Evolutionary conservation across 92 coral and sea anemone species (phyloP).

Genomic region (Micromussa lordhowensis): DNA sequence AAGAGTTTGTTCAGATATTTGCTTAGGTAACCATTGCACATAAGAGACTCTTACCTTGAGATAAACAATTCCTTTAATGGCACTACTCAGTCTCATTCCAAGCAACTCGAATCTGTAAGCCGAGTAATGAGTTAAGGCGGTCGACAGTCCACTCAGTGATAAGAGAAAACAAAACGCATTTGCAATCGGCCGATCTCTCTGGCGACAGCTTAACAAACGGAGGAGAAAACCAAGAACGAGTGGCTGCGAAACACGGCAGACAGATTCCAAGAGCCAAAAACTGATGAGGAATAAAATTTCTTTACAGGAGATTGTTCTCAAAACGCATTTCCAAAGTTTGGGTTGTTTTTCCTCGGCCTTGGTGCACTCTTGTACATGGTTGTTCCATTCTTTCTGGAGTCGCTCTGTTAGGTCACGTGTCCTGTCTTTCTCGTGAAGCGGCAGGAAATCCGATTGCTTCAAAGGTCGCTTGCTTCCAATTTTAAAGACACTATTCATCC

Average conservation of each 20-base stretch:
- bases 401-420: constrained; percentile 27
- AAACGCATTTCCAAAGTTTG: constrained; percentile 32
- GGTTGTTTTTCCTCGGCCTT: constrained; percentile 2
- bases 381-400: constrained; percentile 29
- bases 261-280: constrained; percentile 15
- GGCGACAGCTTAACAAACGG: neutral
- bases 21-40: neutral
- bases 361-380: constrained; percentile 13
- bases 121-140: constrained; percentile 23
- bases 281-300: neutral
- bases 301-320: neutral
- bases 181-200: neutral
- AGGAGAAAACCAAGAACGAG: constrained; percentile 25
- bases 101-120: constrained; percentile 14
- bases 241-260: constrained; percentile 33
- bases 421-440: constrained; percentile 38
- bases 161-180: constrained; percentile 9
- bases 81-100: constrained; percentile 32
- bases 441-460: constrained; percentile 31
- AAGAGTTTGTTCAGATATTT: too few species aligned
- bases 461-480: constrained; percentile 32
- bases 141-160: constrained; percentile 2
- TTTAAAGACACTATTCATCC: constrained; percentile 32
- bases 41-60: neutral
- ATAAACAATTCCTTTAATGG: constrained; percentile 22